A percentile compares a stretch with the other conserved stretches of the same genome.
Conservation (phyloP, 2,113 vertebrate genomes). For the zebrafish (Danio rerio) region GRCz12tu NC_133182.1:45785501-45786000, state of each 20-base stretch:
- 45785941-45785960: background rate
- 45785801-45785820: background rate
- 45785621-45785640: conserved; percentile 24
- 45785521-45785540: conserved; percentile 71
- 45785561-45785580: conserved; percentile 66
- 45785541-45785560: conserved; percentile 65
- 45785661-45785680: conserved; percentile 50
- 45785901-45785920: background rate
- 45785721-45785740: conserved; percentile 24
- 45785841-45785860: background rate
- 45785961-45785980: background rate
- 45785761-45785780: background rate
- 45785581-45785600: conserved; percentile 46
- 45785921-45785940: background rate
- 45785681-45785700: conserved; percentile 22
- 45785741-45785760: background rate
- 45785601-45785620: conserved; percentile 50
- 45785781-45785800: background rate
- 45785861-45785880: background rate
- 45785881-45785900: background rate
- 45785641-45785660: conserved; percentile 36
- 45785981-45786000: too few species aligned
- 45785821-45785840: background rate
- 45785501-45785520: conserved; percentile 69
- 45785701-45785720: conserved; percentile 27